Percentiles rank a stretch among this genome's conserved stretches.
Evolutionary conservation across 2,888 invertebrate species (phyloP).

Genomic region (Sinohyriopsis cumingii): DNA sequence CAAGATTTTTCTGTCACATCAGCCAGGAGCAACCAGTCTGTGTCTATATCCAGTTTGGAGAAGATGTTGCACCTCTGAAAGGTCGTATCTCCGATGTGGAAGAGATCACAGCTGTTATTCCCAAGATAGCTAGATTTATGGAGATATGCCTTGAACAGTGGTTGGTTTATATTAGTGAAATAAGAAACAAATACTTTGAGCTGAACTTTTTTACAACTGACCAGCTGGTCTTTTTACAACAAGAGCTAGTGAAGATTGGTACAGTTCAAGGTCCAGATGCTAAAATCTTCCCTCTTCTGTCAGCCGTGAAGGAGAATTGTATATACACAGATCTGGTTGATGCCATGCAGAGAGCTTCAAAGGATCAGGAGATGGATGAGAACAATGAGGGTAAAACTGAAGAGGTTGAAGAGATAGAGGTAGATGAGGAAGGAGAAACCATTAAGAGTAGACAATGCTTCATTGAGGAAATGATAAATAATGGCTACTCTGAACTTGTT

Average conservation of each 20-base stretch:
- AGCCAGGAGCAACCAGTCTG: slow-evolving; percentile 3
- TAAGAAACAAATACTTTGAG: slow-evolving; percentile 37
- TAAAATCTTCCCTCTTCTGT: slow-evolving; percentile 43
- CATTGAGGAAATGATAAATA: slow-evolving; percentile 12
- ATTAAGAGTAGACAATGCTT: slow-evolving; percentile 2
- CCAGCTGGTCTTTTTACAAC: slow-evolving; percentile 59
- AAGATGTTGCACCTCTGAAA: slow-evolving; percentile 16
- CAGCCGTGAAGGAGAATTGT: slow-evolving; percentile 37
- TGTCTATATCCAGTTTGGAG: slow-evolving; percentile 36
- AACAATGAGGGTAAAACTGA: too few species aligned
- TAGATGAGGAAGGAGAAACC: background rate
- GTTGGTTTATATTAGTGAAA: slow-evolving; percentile 40
- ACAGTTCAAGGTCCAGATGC: slow-evolving; percentile 17
- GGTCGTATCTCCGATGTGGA: slow-evolving; percentile 17
- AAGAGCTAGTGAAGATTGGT: slow-evolving; percentile 43
- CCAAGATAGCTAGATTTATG: slow-evolving; percentile 22
- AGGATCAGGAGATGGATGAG: slow-evolving; percentile 10
- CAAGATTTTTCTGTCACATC: slow-evolving; percentile 45
- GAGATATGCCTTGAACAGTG: too few species aligned
- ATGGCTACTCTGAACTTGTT: slow-evolving; percentile 14
- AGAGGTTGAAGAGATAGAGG: background rate
- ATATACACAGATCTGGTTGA: slow-evolving; percentile 30
- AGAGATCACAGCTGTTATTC: slow-evolving; percentile 19
- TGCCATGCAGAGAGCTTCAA: slow-evolving; percentile 37
- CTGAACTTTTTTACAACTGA: slow-evolving; percentile 58